phyloP scores from a whole-genome alignment of 2,797 vertebrate genomes.

The Eulemur albifrons region DNA sequence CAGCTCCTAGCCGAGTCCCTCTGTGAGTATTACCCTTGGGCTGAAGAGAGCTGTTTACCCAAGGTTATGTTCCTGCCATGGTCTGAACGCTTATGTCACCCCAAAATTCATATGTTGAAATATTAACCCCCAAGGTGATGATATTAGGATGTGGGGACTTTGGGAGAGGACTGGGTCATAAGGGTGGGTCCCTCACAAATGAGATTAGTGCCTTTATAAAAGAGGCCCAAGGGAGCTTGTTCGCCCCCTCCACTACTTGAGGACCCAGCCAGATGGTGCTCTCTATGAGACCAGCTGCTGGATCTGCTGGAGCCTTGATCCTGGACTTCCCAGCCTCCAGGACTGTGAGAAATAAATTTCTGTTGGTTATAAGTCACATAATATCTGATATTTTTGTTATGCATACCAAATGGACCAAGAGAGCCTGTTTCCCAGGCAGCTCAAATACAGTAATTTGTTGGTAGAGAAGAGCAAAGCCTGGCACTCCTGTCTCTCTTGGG shows the following conservation, averaged over 20 bases:
- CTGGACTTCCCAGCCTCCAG: background rate
- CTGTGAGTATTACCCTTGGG: no score
- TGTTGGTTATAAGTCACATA: background rate
- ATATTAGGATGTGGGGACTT: no score
- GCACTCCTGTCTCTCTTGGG: no score
- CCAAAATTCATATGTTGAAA: background rate
- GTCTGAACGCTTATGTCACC: background rate
- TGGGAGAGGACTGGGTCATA: background rate
- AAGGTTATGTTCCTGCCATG: background rate
- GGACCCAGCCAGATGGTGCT: background rate
- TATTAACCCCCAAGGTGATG: background rate
- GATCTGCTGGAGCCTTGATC: no score
- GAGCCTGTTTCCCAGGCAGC: background rate
- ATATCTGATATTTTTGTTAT: background rate
- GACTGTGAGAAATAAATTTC: background rate
- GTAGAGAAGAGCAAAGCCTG: background rate
- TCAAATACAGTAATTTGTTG: background rate
- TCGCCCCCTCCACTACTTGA: background rate
- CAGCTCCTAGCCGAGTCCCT: background rate
- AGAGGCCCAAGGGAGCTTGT: background rate
- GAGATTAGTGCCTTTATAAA: background rate
- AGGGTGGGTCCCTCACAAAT: background rate
- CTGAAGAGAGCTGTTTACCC: background rate
- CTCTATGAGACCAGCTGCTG: background rate
- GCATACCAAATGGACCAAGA: background rate